These are phyloP conservation scores for Mormyrops boulengeri DNA, from an alignment of 2,797 vertebrate species.

Conservation along the genomic window DNA sequence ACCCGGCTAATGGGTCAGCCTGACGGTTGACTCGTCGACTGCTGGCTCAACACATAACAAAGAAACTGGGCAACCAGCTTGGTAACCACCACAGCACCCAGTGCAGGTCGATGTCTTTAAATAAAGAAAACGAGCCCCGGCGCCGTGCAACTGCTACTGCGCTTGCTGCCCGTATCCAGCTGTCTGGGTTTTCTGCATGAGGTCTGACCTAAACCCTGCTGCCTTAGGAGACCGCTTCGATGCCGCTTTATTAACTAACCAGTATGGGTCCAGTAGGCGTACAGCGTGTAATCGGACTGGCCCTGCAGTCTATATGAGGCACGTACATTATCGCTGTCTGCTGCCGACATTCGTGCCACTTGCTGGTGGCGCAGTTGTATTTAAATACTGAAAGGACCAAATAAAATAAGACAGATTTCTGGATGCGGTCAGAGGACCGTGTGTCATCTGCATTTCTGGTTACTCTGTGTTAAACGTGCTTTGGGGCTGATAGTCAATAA, in stretches of 20 bases:
- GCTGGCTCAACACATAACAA: constrained; percentile 9
- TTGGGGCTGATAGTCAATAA: neutral
- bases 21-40: neutral
- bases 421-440: neutral
- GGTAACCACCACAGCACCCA: neutral
- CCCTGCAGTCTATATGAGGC: neutral
- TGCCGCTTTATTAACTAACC: neutral
- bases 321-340: neutral
- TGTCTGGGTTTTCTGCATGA: neutral
- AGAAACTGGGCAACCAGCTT: neutral
- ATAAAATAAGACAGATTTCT: neutral
- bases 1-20: neutral
- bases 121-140: neutral
- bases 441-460: neutral
- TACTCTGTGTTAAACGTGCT: neutral
- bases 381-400: neutral
- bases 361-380: constrained; percentile 11
- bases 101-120: neutral
- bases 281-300: neutral
- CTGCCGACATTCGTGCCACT: neutral
- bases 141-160: neutral
- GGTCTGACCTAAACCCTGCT: neutral
- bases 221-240: neutral
- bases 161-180: neutral
- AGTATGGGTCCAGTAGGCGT: neutral